A percentile compares a stretch with the other conserved stretches of the same genome.
Evolutionary conservation across 1,140 invertebrate genomes (phyloP).

Genomic region (Dufourea novaeangliae): DNA sequence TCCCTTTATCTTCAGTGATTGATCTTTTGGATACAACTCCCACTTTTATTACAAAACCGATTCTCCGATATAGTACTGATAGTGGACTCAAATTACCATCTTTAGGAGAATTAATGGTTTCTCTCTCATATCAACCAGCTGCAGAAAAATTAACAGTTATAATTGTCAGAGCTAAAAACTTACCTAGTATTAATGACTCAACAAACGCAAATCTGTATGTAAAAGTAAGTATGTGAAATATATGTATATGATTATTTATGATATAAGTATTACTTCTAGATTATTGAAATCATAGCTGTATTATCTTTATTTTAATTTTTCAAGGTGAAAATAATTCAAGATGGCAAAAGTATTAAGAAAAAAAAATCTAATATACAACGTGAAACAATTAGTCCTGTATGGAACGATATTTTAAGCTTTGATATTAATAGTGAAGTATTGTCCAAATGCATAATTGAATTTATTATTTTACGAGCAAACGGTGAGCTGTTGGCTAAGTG

Average conservation of each 20-base stretch:
- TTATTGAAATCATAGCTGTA: neutral
- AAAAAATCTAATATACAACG: conserved; percentile 94
- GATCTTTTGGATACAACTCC: conserved; percentile 74
- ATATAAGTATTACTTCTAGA: neutral
- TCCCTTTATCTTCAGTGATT: conserved; percentile 80
- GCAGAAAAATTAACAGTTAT: conserved; percentile 91
- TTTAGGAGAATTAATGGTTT: conserved; percentile 91
- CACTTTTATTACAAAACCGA: conserved; percentile 61
- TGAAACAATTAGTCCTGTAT: conserved; percentile 91
- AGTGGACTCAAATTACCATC: conserved; percentile 76
- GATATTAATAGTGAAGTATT: conserved; percentile 86
- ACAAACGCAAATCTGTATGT: conserved; percentile 90
- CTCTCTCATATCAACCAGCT: conserved; percentile 89
- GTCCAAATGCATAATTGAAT: conserved; percentile 81
- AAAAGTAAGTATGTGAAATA: conserved; percentile 81
- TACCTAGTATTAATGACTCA: conserved; percentile 84
- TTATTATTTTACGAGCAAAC: conserved; percentile 82
- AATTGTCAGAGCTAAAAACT: conserved; percentile 90
- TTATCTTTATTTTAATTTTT: conserved; percentile 6
- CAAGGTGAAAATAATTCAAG: conserved; percentile 87
- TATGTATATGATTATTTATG: neutral
- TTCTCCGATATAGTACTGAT: conserved; percentile 69
- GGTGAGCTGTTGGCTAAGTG: conserved; percentile 82
- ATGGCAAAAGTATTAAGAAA: conserved; percentile 91
- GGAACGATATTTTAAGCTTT: conserved; percentile 93